Conservation (phyloP, 2,888 invertebrate genomes). For the Drosophila nr. perissopoda region DNA sequence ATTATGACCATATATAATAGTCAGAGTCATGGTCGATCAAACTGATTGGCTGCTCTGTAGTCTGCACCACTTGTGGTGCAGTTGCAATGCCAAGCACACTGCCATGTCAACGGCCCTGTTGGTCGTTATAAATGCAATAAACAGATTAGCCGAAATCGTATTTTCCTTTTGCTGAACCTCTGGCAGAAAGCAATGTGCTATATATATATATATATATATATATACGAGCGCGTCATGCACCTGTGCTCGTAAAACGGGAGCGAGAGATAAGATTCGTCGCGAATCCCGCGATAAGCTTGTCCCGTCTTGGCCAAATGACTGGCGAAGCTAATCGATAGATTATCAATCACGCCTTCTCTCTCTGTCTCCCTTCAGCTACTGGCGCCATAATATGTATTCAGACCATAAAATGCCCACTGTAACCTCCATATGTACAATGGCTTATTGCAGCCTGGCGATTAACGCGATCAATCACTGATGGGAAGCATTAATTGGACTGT, state of each 20-base stretch:
- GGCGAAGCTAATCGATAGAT: slow-evolving; percentile 40
- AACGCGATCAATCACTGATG: slow-evolving; percentile 9
- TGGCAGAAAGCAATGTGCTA: slow-evolving; percentile 13
- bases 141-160: slow-evolving; percentile 12
- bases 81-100: slow-evolving; percentile 44
- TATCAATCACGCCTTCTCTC: slow-evolving; percentile 14
- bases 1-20: slow-evolving; percentile 16
- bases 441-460: slow-evolving; percentile 21
- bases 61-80: neutral
- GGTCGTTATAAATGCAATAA: slow-evolving; percentile 32
- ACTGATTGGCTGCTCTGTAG: neutral
- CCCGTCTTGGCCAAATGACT: slow-evolving; percentile 24
- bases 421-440: slow-evolving; percentile 3
- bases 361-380: neutral
- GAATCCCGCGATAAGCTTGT: slow-evolving; percentile 30
- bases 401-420: slow-evolving; percentile 7
- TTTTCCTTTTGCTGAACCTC: slow-evolving; percentile 20
- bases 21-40: neutral
- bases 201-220: neutral
- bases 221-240: slow-evolving; percentile 29
- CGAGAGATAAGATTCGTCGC: slow-evolving; percentile 42
- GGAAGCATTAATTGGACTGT: slow-evolving; percentile 8
- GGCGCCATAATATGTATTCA: neutral
- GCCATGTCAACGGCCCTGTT: slow-evolving; percentile 21
- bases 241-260: slow-evolving; percentile 39